Evolutionary conservation across 1,140 invertebrate genomes (phyloP), one percentile per base, ranked within the genome.

Genomic region (Ctenoplectra terminalis): DNA sequence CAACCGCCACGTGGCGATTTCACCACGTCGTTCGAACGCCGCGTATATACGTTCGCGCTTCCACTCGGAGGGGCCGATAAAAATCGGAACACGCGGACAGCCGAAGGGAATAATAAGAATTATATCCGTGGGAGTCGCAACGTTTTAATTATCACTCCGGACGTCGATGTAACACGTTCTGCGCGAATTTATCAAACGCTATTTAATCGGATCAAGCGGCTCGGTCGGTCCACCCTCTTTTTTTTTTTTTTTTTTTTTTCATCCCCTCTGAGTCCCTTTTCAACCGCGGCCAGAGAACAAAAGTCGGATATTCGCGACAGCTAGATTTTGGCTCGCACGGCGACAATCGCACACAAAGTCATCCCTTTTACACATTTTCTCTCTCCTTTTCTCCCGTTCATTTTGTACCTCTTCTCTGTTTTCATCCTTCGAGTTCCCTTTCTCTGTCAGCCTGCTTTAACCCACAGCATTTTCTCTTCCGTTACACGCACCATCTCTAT

Each of bases 231-330:
- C 17, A 37, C 23, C 37, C 43, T 29, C 50, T 23, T 5, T 17
- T 31, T 9, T 17, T 3, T 26, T 13, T 17, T 17, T 7, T 40
- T 46, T 46, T n/a, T 58, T 52, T 31, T 46, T 40, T 20, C 23
- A 5, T 3, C 23, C 48, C 52, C 31, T 17, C 37, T n/a, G 46
- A 23, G 31, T 31, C 37, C 37, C 66, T n/a, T 46, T 50, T 40
- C 72, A 17, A 70, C 64, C 56, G 50, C 52, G 26, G 15, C 40
- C 67, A 23, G 40, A 50, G 67, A 80, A 74, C 77, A 83, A 74
- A 83, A 81, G 82, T 81, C 77, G 82, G 74, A 83, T 83, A 74
- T 83, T 81, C 61, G 76, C 67, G 69, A 66, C 66, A 80, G 74
- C 46, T 37, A 71, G 66, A 60, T 50, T 72, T 79, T 26, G 67